Evolutionary conservation across 2,888 invertebrate species (phyloP).

Genomic region (Leptinotarsa haldemani): DNA sequence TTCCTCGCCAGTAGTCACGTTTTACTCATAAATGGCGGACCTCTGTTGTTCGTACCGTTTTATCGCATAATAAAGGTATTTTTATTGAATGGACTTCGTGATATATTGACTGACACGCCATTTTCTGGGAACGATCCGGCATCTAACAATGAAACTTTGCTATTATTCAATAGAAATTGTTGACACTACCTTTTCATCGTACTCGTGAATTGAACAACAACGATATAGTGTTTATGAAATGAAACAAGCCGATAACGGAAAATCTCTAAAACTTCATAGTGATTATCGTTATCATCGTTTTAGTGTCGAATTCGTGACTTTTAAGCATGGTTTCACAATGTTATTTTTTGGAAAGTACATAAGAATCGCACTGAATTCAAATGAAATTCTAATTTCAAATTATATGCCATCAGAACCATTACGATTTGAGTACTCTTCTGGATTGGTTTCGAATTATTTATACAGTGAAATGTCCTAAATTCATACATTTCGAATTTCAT

Average conservation of each 20-base stretch:
- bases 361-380: too few relatives aligned
- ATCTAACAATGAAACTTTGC: slow-evolving; percentile 2
- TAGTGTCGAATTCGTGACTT: too few relatives aligned
- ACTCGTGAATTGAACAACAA: slow-evolving; percentile 2
- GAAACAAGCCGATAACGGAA: background rate
- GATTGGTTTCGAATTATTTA: too few relatives aligned
- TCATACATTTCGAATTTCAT: too few relatives aligned
- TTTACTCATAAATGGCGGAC: slow-evolving; percentile 32
- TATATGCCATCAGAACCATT: too few relatives aligned
- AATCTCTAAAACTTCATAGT: too few relatives aligned
- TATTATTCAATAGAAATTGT: background rate
- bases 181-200: background rate
- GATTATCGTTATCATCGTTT: too few relatives aligned
- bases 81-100: slow-evolving; percentile 21
- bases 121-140: slow-evolving; percentile 11
- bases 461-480: too few relatives aligned
- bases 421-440: too few relatives aligned
- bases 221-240: background rate
- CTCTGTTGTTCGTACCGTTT: slow-evolving; percentile 28
- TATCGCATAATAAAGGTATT: slow-evolving; percentile 33
- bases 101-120: slow-evolving; percentile 16
- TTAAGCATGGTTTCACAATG: too few relatives aligned
- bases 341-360: too few relatives aligned
- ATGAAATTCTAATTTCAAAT: too few relatives aligned
- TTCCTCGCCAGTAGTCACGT: slow-evolving; percentile 37